Base-by-base conservation (phyloP, 2,113 vertebrate genomes). In the Tretioscincus oriximinensis region DNA sequence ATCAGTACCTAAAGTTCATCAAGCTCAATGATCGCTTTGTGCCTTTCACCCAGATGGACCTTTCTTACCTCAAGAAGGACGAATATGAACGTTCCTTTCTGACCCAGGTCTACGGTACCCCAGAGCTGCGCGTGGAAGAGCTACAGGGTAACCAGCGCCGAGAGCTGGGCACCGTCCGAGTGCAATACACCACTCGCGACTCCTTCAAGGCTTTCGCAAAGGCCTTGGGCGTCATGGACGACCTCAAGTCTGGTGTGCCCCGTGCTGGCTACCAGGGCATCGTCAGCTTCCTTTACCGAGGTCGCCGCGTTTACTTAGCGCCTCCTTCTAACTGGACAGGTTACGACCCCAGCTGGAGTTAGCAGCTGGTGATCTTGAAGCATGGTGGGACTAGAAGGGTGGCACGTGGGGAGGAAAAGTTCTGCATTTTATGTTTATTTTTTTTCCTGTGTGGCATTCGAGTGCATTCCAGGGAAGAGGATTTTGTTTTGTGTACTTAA, bases 1-100 rank as follows among this genome's bases (percentile, higher is more conserved):
- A 99, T 82, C 98, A 99, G 83, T 98, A 99, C 78, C 90, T 99
- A 24, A 97, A 97, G 66, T 98, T 98, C 77, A 99, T 99, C 91
- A 97, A 96, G 87, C 96, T 99, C 54, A 99, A 98, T 92, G 95
- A 96, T 85, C 95, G 96, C 70, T 98, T 97, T 67, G 98, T 99
- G 95, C 95, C 96, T 96, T 99, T 99, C 87, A 96, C 96, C 77
- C 95, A 92, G 35, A 88, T 93, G 73, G 95, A 98, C 84, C 93
- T 98, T 77, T 97, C 97, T 1, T 96, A 98, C 92, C 93, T 98
- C 90, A 84, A 91, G 0, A 95, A 88, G 81, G 95, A 96, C 2
- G 88, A 85, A 5, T 98, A 98, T 1, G 95, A 98, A 5, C 90
- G 87, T 0, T 81, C 64, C 9, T 98, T 98, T 84, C 87, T 95